These are phyloP conservation scores for Onychomys leucogaster DNA, from an alignment of 2,797 vertebrate genomes.

Conservation along the genomic window DNA sequence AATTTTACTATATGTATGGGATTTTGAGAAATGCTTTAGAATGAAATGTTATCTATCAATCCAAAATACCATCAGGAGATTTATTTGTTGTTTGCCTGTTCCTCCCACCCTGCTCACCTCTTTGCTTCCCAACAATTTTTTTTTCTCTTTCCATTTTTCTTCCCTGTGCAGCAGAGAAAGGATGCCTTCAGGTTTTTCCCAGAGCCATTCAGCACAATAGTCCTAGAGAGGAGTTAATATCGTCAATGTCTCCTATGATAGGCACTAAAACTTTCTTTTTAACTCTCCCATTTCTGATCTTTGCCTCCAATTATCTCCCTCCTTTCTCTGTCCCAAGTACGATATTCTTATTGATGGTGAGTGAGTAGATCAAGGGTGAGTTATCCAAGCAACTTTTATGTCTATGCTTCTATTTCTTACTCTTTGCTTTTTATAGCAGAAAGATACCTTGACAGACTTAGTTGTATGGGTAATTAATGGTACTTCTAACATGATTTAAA, in stretches of 20 bases:
- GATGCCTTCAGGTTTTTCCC: slow-evolving; percentile 62
- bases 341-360: background rate
- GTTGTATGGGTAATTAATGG: slow-evolving; percentile 57
- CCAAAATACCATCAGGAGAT: slow-evolving; percentile 66
- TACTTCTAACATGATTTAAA: slow-evolving; percentile 9
- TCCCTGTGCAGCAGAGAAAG: slow-evolving; percentile 44
- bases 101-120: slow-evolving; percentile 47
- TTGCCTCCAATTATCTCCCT: slow-evolving; percentile 28
- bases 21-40: slow-evolving; percentile 71
- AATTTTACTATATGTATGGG: slow-evolving; percentile 50
- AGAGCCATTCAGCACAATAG: slow-evolving; percentile 55
- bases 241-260: slow-evolving; percentile 58
- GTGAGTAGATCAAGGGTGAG: background rate
- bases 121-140: slow-evolving; percentile 73
- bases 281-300: slow-evolving; percentile 39
- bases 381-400: slow-evolving; percentile 1
- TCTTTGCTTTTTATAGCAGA: slow-evolving; percentile 26
- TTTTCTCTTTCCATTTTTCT: slow-evolving; percentile 71
- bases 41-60: slow-evolving; percentile 72
- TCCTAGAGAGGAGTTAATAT: slow-evolving; percentile 70
- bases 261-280: slow-evolving; percentile 26
- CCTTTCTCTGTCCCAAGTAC: background rate
- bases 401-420: background rate
- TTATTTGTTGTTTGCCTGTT: slow-evolving; percentile 71
- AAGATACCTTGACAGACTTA: slow-evolving; percentile 1